Percentiles rank a stretch among this genome's conserved stretches.
Evolutionary conservation across 1,140 invertebrate genomes (phyloP).

Genomic region (Drosophila lini): DNA sequence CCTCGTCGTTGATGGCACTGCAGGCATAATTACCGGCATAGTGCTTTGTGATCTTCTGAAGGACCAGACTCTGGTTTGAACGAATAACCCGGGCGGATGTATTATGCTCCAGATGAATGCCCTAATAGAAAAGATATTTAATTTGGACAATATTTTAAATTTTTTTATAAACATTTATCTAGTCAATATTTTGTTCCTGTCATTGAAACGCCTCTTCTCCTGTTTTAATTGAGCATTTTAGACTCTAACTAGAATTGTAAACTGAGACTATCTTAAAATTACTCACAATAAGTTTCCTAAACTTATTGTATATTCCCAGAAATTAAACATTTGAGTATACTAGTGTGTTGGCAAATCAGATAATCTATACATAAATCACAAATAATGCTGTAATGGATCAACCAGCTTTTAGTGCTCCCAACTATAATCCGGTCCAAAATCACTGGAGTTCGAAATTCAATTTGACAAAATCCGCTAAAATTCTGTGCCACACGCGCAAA

Average conservation of each 20-base stretch:
- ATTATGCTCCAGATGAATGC: constrained; percentile 90
- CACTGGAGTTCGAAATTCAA: constrained; percentile 56
- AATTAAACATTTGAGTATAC: not conserved
- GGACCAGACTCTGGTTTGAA: constrained; percentile 92
- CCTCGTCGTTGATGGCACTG: constrained; percentile 91
- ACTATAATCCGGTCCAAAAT: constrained; percentile 31
- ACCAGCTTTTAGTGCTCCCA: constrained; percentile 12
- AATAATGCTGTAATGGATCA: constrained; percentile 42
- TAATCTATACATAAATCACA: constrained; percentile 24
- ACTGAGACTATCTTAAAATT: too few species aligned
- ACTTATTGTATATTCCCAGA: not conserved
- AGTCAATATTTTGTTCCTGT: too few species aligned
- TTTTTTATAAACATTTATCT: too few species aligned
- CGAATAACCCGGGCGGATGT: constrained; percentile 91
- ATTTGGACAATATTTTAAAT: not conserved
- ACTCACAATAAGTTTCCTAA: too few species aligned
- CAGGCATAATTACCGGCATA: constrained; percentile 93
- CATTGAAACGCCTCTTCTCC: too few species aligned
- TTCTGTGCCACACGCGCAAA: constrained; percentile 18
- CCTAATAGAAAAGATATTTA: constrained; percentile 85
- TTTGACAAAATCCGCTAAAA: constrained; percentile 64
- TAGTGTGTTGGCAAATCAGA: not conserved
- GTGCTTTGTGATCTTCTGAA: constrained; percentile 92
- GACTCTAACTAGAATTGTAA: too few species aligned
- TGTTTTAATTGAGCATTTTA: too few species aligned